Base-by-base conservation (phyloP, 2,888 invertebrate species). In the Pachymerium ferrugineum region DNA sequence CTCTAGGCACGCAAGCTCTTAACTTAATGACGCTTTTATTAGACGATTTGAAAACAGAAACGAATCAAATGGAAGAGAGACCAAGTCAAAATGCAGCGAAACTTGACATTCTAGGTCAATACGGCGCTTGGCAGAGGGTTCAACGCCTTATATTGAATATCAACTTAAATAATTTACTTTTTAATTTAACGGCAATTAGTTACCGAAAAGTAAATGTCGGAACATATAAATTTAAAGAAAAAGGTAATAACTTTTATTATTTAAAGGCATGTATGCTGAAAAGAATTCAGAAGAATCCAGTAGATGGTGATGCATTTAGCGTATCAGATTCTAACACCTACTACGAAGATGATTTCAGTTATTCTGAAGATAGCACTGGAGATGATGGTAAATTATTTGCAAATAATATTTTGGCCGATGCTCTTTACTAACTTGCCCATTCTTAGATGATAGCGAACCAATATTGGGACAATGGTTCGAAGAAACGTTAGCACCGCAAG, bases 321-420 rank as follows among this genome's bases (percentile, higher is more conserved):
- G 89, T 89, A 77, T 94, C 94, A 3, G 96, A 95, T 84, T 94
- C 94, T 10, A 94, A 94, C 70, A 95, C 94, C n/a, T 96, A 94
- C 84, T 95, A 94, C 83, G 95, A 95, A 83, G 95, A 96, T 79
- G 85, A 86, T 83, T 91, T 95, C 83, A 92, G 94, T 80, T 93
- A 93, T 82, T 93, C 94, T 0, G 93, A 93, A 81, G 94, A 94
- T 81, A 93, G 93, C 77, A 83, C 82, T 72, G 91, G 90, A 54
- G 93, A 93, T 81, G 94, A 94, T 83, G 93, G 93, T 89, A 84
- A 82, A 74, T 74, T 19, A 14, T 1, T 0, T 10, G 16, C 14
- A 68, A 68, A 68, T 22, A 68, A 1, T 68, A 8, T 25, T n/a
- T 16, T 3, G 16, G 2, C 22, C 22, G 16, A 3, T n/a, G 3